Base-by-base conservation (phyloP, 2,888 invertebrate species). In the Drosophila kanekoi region DNA sequence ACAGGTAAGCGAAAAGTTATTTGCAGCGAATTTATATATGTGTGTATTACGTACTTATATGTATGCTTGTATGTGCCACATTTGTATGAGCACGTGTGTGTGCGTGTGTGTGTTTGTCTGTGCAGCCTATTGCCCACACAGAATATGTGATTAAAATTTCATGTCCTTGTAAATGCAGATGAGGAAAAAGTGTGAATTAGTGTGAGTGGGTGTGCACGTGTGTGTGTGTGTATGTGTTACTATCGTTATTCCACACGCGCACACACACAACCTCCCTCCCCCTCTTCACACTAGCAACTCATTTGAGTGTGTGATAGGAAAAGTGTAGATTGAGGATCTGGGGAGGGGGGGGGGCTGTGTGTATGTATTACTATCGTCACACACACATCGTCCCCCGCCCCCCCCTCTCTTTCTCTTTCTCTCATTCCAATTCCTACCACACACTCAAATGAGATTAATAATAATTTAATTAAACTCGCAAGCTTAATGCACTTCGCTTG, bases 381-480 rank as follows among this genome's bases (percentile, higher is more conserved):
- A 8, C 28, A 28, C 8, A 8, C 28, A 28, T 8, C 8, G 28
- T 28, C 28, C 8, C 28, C 2, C 28, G 28, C 28, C 8, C 28
- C 8, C 28, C 8, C 28, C 2, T 8, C 28, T 28, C 28, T 1
- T 0, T 28, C 28, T 28, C 2, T 8, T 8, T 28, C 28, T 1
- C 2, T 28, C 28, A 8, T 2, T 28, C 8, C 28, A 28, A 28
- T 28, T 28, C 8, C 28, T 28, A 28, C 28, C 28, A 28, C 61
- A 43, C 63, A 73, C 52, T 65, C 23, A 69, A 85, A 86, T 79
- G 77, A 82, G 89, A 89, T 87, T 88, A 89, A 88, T 87, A 87
- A 88, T 88, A 89, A 88, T 87, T 89, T 82, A 84, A 89, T 88
- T 84, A 87, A 82, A 84, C 72, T 81, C 73, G 62, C 68, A 65